Evolutionary conservation across 2,113 vertebrate species (phyloP).

Genomic region (Hemibagrus wyckioides): DNA sequence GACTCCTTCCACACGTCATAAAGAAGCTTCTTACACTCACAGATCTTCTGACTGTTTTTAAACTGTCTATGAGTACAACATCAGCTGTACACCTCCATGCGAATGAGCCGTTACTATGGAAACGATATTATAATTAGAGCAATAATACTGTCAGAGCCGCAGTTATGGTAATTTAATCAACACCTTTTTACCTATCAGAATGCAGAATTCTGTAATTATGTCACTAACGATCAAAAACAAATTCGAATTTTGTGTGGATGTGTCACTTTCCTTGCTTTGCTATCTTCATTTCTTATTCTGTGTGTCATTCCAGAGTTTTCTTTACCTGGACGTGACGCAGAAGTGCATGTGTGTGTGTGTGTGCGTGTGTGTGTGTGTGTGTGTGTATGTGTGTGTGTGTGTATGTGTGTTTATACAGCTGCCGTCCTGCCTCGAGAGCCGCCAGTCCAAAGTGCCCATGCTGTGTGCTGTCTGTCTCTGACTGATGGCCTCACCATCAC

Average conservation of each 20-base stretch:
- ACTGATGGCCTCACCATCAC: slow-evolving; percentile 39
- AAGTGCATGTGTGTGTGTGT: slow-evolving; percentile 15
- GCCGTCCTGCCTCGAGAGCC: slow-evolving; percentile 24
- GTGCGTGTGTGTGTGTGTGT: slow-evolving; percentile 22
- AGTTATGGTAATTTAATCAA: neutral
- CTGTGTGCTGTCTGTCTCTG: slow-evolving; percentile 8
- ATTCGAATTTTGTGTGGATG: neutral
- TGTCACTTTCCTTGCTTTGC: neutral
- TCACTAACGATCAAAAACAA: too few relatives aligned
- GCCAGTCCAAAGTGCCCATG: slow-evolving; percentile 1
- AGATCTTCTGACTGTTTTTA: neutral
- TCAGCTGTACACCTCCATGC: neutral
- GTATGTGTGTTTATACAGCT: slow-evolving; percentile 49
- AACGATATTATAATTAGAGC: neutral
- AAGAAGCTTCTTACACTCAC: neutral
- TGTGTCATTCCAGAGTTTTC: slow-evolving; percentile 8
- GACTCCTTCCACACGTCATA: neutral
- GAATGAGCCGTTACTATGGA: neutral
- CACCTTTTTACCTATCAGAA: neutral
- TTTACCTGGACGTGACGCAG: slow-evolving; percentile 17
- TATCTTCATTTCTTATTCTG: neutral
- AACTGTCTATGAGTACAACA: neutral
- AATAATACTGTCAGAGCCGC: neutral
- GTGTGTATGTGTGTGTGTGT: slow-evolving; percentile 7
- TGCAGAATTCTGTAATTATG: too few relatives aligned